Base-by-base conservation (phyloP, 2,113 vertebrate genomes). In the Athene cunicularia region DNA sequence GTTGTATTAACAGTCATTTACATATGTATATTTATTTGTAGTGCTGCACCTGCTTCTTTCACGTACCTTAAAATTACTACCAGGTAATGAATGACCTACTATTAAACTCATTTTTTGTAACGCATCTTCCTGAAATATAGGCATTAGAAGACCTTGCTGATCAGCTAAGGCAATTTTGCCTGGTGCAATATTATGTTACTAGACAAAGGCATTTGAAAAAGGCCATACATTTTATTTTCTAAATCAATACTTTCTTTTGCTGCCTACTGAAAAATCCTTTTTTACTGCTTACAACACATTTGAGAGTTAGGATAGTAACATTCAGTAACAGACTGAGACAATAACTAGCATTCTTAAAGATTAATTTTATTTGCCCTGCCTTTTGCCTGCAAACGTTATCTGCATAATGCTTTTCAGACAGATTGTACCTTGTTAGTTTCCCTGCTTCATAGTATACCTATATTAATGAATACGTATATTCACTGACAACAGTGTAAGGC, bases 141-240 rank as follows among this genome's bases (percentile, higher is more conserved):
- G 92, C 64, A 86, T 97, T 88, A 97, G 88, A 95, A 76, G 93
- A 94, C 76, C 85, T 94, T 86, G 86, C 86, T 98, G 82, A 83
- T 92, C 50, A 75, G 80, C 12, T 23, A 94, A 55, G 77, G 66
- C 71, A 90, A 73, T 95, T 93, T 74, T 68, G 39, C 93, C 96
- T 93, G 85, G 81, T 96, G 93, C 82, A 87, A 94, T 96, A 93
- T 85, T 95, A 90, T 64, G 49, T 93, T 93, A 59, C 76, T 92
- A 97, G 97, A 97, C 92, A 97, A 97, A 98, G 75, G 90, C 86
- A 86, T 77, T 94, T 95, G 90, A 73, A 90, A 90, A 97, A 96
- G 84, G 84, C 86, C 96, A 93, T 97, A 77, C 17, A 68, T 91
- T 97, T 97, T 96, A 92, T 88, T 96, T 98, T 94, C 66, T 96